Evolutionary conservation across 2,113 vertebrate species (phyloP), one percentile per base, ranked within the genome.

Genomic region (Otus sunia): DNA sequence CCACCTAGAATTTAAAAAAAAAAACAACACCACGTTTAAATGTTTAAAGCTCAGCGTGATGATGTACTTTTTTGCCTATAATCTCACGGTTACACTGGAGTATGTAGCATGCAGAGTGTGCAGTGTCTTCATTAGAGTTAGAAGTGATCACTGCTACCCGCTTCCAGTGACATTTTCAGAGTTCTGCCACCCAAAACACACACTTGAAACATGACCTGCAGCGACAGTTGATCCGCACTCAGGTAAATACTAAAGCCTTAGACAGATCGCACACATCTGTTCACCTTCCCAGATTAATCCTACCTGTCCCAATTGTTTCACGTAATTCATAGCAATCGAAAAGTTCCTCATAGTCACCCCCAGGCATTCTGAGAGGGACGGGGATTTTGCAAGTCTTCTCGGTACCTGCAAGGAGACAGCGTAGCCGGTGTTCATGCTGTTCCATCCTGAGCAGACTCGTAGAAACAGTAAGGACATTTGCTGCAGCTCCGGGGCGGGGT

Each of bases 251-350:
- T 1, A 21, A 14, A 29, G 1, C 7, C 23, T 10, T 5, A 8
- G 30, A 55, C 34, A 47, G 6, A 34, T 7, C 5, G 6, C 7
- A 36, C 10, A 5, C 15, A 7, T 3, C 18, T 34, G 10, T 26
- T 13, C 19, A 8, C 16, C 43, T 7, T 30, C 47, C 32, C 30
- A 47, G 18, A 37, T 2, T 5, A 21, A 34, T 10, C 60, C 12
- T 97, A 98, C 98, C 98, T 97, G 98, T 97, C 21, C 98, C 98
- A 81, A 98, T 92, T 4, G 98, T 98, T 96, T 98, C 98, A 49
- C 92, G 92, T 52, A 98, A 69, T 43, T 98, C 98, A 90, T 98
- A 98, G 89, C 98, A 96, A 86, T 98, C 97, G 37, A 98, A 97
- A 83, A 98, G 68, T 74, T 98, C 98, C 43, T 98, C 97, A 84